phyloP scores from a whole-genome alignment of 2,888 invertebrate genomes.

The Eupithecia centaureata region DNA sequence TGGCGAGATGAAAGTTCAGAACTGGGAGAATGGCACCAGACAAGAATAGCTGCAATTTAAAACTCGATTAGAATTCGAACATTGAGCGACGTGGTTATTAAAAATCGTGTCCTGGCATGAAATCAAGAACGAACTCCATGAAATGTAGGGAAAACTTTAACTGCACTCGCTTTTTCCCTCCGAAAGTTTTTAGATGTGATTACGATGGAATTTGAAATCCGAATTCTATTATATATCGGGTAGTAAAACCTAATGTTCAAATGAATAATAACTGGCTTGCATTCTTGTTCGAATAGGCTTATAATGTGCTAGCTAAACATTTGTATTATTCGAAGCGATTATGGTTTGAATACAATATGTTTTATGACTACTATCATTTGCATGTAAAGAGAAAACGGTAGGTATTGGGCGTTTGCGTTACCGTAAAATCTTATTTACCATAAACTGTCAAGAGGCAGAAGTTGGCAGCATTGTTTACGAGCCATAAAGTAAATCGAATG shows the following conservation, averaged over 20 bases:
- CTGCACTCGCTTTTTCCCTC: constrained; percentile 47
- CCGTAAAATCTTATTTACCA: constrained; percentile 78
- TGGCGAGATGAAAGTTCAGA: constrained; percentile 76
- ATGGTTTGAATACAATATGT: constrained; percentile 55
- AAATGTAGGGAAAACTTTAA: constrained; percentile 50
- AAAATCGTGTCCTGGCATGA: constrained; percentile 65
- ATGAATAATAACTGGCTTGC: constrained; percentile 36
- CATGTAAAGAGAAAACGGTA: constrained; percentile 68
- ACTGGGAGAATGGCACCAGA: constrained; percentile 68
- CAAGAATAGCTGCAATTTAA: constrained; percentile 83
- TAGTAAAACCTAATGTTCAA: constrained; percentile 40
- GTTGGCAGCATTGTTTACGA: constrained; percentile 77
- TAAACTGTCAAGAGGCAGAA: constrained; percentile 75
- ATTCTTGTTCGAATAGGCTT: constrained; percentile 43
- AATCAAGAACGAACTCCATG: constrained; percentile 52
- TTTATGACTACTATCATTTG: constrained; percentile 64
- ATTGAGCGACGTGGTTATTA: constrained; percentile 75
- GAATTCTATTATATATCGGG: constrained; percentile 9
- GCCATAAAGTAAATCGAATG: constrained; percentile 80
- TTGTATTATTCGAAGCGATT: constrained; percentile 55
- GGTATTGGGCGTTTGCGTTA: constrained; percentile 65
- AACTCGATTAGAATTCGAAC: constrained; percentile 83
- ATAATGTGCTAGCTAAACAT: constrained; percentile 52
- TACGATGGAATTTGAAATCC: constrained; percentile 35
- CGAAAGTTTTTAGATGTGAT: constrained; percentile 49